Evolutionary conservation across 2,888 invertebrate species (phyloP), one percentile per base, ranked within the genome.

Genomic region (Cataglyphis rosenhaueri): DNA sequence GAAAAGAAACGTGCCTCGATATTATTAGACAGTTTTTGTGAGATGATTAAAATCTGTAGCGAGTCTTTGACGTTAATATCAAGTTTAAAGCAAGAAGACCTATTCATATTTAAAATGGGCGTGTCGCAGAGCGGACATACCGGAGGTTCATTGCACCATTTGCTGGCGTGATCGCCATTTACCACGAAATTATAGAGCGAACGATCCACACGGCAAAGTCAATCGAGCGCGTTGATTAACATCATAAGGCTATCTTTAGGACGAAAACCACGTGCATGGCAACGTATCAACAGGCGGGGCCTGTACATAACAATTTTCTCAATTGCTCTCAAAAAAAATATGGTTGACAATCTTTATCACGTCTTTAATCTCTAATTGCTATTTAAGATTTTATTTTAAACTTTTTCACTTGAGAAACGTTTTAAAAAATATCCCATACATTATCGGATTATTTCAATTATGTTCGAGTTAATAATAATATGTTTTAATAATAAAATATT

Each of bases 101-200:
- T 78, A 82, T 85, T 88, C 81, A 65, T 84, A 87, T 86, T 89
- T 85, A 85, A 89, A 88, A 86, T 84, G 86, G 81, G 83, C 78
- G 82, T 85, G 81, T 65, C 65, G 41, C 75, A 64, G 48, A 52
- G 82, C 32, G 71, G 35, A 71, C 81, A 81, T 82, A 75, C 62
- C 76, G 81, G 32, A 82, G 87, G 82, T 84, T 87, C 79, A 83
- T 89, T 65, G 85, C 82, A 78, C 21, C 85, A 82, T 75, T 83
- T 71, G 81, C 66, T 79, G 76, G 68, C 87, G 68, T 76, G 83
- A 87, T 85, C 84, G 83, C 82, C 88, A 75, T 89, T 89, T 89
- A 89, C 86, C 84, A 78, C 88, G 71, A 89, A 89, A 90, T 89
- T 89, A 90, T 90, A 89, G 90, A 85, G 59, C 79, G 75, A 25